A percentile compares a stretch with the other conserved stretches of the same genome.
These are phyloP conservation scores for Hylaeus anthracinus DNA, from an alignment of 1,140 invertebrate species.

Conservation along the genomic window DNA sequence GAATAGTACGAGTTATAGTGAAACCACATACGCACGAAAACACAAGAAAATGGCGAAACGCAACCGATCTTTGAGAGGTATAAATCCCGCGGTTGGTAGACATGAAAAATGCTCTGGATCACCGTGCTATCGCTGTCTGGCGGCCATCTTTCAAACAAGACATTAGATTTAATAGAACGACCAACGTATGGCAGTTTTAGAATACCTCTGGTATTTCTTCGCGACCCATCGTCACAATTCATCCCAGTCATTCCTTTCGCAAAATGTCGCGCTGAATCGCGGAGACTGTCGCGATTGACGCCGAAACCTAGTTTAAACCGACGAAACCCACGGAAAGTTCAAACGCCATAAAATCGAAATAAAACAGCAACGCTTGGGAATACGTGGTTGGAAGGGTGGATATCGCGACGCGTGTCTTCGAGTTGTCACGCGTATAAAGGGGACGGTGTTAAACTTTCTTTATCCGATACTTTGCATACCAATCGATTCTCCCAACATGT, in stretches of 20 bases:
- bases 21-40: too few species aligned
- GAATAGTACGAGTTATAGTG: too few species aligned
- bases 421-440: too few species aligned
- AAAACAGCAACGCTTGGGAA: not conserved
- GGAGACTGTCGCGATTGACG: not conserved
- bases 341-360: constrained; percentile 9
- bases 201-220: constrained; percentile 25
- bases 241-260: constrained; percentile 6
- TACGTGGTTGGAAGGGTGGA: not conserved
- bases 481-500: too few species aligned
- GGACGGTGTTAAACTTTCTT: too few species aligned
- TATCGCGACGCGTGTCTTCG: not conserved
- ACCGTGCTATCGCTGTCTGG: not conserved
- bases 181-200: constrained; percentile 46
- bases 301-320: not conserved
- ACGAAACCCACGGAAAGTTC: not conserved
- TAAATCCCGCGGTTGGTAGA: constrained; percentile 47
- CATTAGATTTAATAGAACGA: constrained; percentile 37
- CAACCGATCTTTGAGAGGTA: constrained; percentile 43
- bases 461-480: too few species aligned
- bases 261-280: constrained; percentile 22
- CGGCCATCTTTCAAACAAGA: constrained; percentile 42
- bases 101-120: constrained; percentile 46
- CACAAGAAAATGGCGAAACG: not conserved
- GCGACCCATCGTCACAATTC: constrained; percentile 29